Evolutionary conservation across 2,888 invertebrate species (phyloP).

Genomic region (Azorinus chamasolen): DNA sequence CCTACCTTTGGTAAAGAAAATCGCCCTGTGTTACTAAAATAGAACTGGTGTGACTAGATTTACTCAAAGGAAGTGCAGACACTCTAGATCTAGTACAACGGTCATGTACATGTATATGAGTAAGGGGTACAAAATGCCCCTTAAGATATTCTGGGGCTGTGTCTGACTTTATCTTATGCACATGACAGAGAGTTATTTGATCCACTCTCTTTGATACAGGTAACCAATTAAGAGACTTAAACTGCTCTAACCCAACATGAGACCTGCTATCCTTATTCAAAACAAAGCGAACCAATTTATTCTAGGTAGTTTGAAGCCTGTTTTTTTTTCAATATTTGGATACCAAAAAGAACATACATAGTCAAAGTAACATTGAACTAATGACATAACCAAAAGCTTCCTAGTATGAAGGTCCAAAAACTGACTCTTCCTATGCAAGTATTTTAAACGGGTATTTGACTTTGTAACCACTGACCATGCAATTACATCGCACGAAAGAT

Average conservation of each 20-base stretch:
- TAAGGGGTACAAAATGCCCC: background rate
- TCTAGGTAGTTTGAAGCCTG: constrained; percentile 24
- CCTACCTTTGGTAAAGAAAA: too few species aligned
- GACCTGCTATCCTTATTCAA: background rate
- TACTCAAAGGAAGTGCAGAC: too few species aligned
- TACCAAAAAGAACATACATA: constrained; percentile 31
- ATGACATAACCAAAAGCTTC: constrained; percentile 8
- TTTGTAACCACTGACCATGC: background rate
- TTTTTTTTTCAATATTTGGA: background rate
- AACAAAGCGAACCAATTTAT: constrained; percentile 33
- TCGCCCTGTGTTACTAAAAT: too few species aligned
- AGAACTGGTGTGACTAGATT: too few species aligned
- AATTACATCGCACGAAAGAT: background rate
- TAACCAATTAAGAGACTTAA: constrained; percentile 7
- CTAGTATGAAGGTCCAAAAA: constrained; percentile 4
- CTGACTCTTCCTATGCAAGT: background rate
- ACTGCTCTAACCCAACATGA: background rate
- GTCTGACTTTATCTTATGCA: constrained; percentile 6
- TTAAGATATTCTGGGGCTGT: background rate
- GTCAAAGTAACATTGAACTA: constrained; percentile 37
- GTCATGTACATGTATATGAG: background rate
- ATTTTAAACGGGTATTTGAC: constrained; percentile 6
- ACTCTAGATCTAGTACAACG: too few species aligned
- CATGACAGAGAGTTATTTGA: constrained; percentile 1
- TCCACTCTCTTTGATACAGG: constrained; percentile 3